phyloP scores from a whole-genome alignment of 1,140 invertebrate species.

The Cotesia chilonis region DNA sequence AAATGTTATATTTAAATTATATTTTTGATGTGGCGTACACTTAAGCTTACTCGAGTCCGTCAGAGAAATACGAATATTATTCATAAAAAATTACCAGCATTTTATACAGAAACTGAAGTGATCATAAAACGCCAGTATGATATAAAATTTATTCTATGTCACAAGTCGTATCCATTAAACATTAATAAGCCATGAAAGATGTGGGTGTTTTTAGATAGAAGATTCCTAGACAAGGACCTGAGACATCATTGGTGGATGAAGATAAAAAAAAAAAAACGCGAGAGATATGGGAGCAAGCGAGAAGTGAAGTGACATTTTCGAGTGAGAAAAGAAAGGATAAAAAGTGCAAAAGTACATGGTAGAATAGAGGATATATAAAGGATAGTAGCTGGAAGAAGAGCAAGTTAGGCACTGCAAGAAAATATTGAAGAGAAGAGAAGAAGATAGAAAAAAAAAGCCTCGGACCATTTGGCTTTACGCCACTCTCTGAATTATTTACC shows the following conservation, averaged over 20 bases:
- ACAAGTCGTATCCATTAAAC: slow-evolving; percentile 59
- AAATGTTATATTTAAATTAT: too few species aligned
- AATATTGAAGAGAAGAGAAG: slow-evolving; percentile 24
- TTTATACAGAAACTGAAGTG: not conserved
- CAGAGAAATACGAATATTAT: too few species aligned
- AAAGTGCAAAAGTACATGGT: not conserved
- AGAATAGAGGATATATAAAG: not conserved
- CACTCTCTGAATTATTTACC: slow-evolving; percentile 44
- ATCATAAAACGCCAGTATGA: slow-evolving; percentile 9
- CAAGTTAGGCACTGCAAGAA: not conserved
- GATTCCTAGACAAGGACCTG: not conserved
- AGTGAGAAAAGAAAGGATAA: slow-evolving; percentile 13
- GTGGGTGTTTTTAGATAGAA: slow-evolving; percentile 35
- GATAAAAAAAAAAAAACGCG: slow-evolving; percentile 18
- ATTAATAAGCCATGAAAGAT: slow-evolving; percentile 56
- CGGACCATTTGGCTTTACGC: slow-evolving; percentile 43
- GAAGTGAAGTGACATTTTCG: slow-evolving; percentile 11
- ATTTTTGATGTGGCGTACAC: too few species aligned
- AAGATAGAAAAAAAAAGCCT: not conserved
- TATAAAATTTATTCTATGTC: slow-evolving; percentile 56
- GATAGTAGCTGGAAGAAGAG: not conserved
- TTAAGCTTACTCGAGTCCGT: too few species aligned
- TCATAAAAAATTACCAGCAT: too few species aligned
- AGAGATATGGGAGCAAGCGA: slow-evolving; percentile 17
- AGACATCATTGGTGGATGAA: slow-evolving; percentile 28